Evolutionary conservation across 2,113 vertebrate species (phyloP).

Genomic region (Bubalus kerabau): DNA sequence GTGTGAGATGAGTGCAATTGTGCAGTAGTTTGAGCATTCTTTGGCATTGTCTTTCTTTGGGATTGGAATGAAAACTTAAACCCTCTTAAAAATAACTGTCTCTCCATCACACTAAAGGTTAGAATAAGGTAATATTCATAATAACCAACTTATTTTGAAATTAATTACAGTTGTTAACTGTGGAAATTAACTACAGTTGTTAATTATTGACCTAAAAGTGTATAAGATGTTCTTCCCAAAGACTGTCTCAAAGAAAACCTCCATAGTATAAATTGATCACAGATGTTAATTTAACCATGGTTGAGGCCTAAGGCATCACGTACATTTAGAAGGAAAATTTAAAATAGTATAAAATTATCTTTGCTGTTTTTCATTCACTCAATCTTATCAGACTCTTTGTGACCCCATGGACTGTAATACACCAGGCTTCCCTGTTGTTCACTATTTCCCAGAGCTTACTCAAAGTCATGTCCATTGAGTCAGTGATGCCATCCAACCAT

Average conservation of each 20-base stretch:
- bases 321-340: slow-evolving; percentile 24
- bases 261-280: not conserved
- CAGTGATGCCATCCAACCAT: not conserved
- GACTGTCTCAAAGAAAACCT: not conserved
- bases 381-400: not conserved
- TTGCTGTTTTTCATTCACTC: not conserved
- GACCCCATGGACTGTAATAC: not conserved
- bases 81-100: not conserved
- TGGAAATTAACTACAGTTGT: slow-evolving; percentile 8
- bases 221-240: not conserved
- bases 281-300: not conserved
- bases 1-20: not conserved
- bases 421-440: not conserved
- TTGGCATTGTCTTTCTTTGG: not conserved
- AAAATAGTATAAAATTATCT: not conserved
- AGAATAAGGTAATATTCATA: not conserved
- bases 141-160: slow-evolving; percentile 30
- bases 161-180: slow-evolving; percentile 17
- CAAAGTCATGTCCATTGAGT: not conserved
- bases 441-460: not conserved
- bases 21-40: not conserved
- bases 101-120: not conserved
- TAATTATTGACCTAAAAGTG: not conserved
- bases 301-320: not conserved
- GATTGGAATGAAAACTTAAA: not conserved